Percentiles rank a stretch among this genome's conserved stretches.
These are phyloP conservation scores for Anabas testudineus DNA, from an alignment of 2,797 vertebrate genomes.

Conservation along the genomic window DNA sequence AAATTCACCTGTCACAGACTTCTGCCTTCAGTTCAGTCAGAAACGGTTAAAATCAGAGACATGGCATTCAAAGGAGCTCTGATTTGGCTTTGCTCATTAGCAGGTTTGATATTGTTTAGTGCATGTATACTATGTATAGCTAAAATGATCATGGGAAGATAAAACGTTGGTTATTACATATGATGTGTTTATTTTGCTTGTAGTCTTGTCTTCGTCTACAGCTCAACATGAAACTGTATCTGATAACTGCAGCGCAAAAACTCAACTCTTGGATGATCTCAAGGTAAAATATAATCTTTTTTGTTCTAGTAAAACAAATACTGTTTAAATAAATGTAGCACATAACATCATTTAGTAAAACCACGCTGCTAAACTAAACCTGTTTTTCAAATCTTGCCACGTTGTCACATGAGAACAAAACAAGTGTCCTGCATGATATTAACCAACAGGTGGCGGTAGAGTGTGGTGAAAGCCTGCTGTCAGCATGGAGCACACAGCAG, in stretches of 20 bases:
- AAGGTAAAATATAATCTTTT: slow-evolving; percentile 47
- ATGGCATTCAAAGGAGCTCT: slow-evolving; percentile 18
- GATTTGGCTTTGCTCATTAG: slow-evolving; percentile 48
- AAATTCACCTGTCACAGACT: slow-evolving; percentile 10
- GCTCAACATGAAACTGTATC: not conserved
- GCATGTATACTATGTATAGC: not conserved
- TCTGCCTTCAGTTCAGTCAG: not conserved
- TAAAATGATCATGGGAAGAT: not conserved
- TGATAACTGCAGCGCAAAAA: slow-evolving; percentile 7
- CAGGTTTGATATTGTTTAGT: slow-evolving; percentile 62
- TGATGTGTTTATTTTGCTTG: not conserved
- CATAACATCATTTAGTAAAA: not conserved
- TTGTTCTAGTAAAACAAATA: not conserved
- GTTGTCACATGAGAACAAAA: not conserved
- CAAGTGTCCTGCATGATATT: not conserved
- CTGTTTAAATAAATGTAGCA: not conserved
- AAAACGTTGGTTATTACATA: not conserved
- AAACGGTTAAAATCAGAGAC: not conserved
- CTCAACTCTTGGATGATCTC: slow-evolving; percentile 19
- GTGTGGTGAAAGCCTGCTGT: not conserved
- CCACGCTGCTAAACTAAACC: no score
- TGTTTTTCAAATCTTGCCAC: not conserved
- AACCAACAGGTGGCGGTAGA: slow-evolving; percentile 57
- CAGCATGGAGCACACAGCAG: slow-evolving; percentile 9
- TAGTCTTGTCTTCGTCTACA: slow-evolving; percentile 37